Evolutionary conservation across 2,888 invertebrate genomes (phyloP), one percentile per base, ranked within the genome.

Genomic region (Dicyrtomina minuta): DNA sequence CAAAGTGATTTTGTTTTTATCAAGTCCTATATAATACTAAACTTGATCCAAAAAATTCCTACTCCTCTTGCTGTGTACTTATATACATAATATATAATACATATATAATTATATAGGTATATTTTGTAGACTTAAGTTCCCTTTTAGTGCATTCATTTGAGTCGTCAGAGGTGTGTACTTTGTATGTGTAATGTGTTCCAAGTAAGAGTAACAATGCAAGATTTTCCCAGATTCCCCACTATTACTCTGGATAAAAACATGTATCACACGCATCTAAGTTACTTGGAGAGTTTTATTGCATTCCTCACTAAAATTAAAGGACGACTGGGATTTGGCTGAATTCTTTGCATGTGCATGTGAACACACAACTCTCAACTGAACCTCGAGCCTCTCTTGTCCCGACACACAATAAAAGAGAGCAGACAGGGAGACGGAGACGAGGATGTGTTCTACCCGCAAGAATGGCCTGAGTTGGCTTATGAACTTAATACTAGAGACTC

Each of bases 241-340:
- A n/a, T n/a, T 8, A 33, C 33, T 33, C 33, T 55, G 26, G 55
- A 26, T 55, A 55, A 26, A 12, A 22, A 46, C 13, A 17, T 46
- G 55, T 12, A 27, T 6, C 24, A 55, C 24, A 55, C 24, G 26
- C 27, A 55, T 55, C 15, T 26, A 55, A 55, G 55, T 55, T 22
- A 17, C 27, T 26, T 13, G 8, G 5, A 5, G 26, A 15, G 26
- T 55, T 55, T 24, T 55, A 55, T 55, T 26, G 55, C 55, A 55
- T 55, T 55, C 55, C 55, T 15, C 55, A 55, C 26, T 55, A 55
- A 55, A 55, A 55, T 55, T 55, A 55, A 55, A 55, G 55, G 55
- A 27, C 55, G 55, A 55, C 55, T 55, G 55, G 55, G 55, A 55
- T 55, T 55, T 55, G 51, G 12, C 12, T 53, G 51, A 6, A 22